Conservation (phyloP, 2,113 vertebrate genomes). For the Corythornis madagascariensis region DNA sequence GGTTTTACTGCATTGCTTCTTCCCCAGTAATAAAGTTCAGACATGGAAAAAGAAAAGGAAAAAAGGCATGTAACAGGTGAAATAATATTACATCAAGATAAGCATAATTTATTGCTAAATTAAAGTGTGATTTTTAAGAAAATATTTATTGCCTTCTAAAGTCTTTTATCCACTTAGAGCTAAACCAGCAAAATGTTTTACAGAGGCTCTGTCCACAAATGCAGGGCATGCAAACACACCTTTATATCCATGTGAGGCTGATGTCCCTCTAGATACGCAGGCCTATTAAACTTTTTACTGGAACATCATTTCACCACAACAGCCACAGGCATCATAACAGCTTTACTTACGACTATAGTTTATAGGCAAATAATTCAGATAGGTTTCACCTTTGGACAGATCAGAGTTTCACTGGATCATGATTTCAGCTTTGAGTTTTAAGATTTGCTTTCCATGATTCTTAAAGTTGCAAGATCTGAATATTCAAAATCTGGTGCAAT, state of each 20-base stretch:
- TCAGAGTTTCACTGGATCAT: not conserved
- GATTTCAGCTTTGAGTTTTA: not conserved
- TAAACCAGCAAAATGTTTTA: conserved; percentile 15
- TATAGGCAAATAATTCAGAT: not conserved
- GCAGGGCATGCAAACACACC: not conserved
- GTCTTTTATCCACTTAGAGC: not conserved
- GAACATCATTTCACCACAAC: conserved; percentile 23
- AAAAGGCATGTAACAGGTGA: not conserved
- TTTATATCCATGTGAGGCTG: not conserved
- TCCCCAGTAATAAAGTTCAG: not conserved
- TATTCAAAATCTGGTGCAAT: not conserved
- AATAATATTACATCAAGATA: not conserved
- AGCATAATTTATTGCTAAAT: not conserved
- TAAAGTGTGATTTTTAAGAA: not conserved
- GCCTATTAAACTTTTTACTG: not conserved
- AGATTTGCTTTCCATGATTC: not conserved
- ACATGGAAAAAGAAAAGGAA: not conserved
- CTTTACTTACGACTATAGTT: not conserved
- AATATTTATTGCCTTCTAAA: not conserved
- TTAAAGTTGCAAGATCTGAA: not conserved
- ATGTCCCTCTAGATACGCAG: conserved; percentile 12
- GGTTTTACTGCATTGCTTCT: not conserved
- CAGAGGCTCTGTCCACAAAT: not conserved
- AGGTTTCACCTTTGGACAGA: not conserved
- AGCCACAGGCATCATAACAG: not conserved